These are phyloP conservation scores for Drosophila neoperkinsi DNA, from an alignment of 2,888 invertebrate species.

Conservation along the genomic window DNA sequence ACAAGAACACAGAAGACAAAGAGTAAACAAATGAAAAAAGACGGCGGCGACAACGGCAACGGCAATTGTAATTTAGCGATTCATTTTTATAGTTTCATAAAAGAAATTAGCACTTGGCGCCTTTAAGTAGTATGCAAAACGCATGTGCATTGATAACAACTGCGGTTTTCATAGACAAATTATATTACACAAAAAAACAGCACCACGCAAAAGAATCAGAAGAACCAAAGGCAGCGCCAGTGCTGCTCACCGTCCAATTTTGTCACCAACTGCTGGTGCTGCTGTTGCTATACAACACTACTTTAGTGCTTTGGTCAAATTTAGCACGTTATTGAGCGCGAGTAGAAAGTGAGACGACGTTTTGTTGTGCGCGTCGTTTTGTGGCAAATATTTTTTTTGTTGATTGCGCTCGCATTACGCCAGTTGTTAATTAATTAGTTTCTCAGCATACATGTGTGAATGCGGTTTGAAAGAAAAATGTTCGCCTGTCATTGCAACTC, in stretches of 20 bases:
- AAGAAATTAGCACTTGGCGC: conserved; percentile 43
- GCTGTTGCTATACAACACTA: conserved; percentile 27
- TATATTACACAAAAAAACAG: conserved; percentile 68
- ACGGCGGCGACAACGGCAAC: conserved; percentile 42
- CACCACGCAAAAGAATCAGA: conserved; percentile 61
- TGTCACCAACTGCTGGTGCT: neutral
- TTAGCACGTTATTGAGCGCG: conserved; percentile 36
- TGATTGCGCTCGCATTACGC: conserved; percentile 47
- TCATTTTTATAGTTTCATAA: conserved; percentile 55
- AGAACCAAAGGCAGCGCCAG: conserved; percentile 44
- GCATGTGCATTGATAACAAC: conserved; percentile 45
- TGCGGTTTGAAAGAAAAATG: conserved; percentile 50
- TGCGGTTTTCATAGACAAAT: conserved; percentile 56
- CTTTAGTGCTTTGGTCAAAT: conserved; percentile 12
- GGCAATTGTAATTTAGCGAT: conserved; percentile 29
- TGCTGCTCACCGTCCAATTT: conserved; percentile 22
- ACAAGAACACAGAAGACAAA: conserved; percentile 68
- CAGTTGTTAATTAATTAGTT: conserved; percentile 50
- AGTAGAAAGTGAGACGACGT: conserved; percentile 68
- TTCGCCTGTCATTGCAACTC: conserved; percentile 28
- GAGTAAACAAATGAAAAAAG: conserved; percentile 70
- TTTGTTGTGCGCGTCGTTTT: conserved; percentile 62
- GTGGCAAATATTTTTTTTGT: conserved; percentile 41
- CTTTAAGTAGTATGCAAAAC: conserved; percentile 14
- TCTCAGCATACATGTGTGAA: conserved; percentile 32